Conservation (phyloP, 2,113 vertebrate species). For the Anoura caudifer region DNA sequence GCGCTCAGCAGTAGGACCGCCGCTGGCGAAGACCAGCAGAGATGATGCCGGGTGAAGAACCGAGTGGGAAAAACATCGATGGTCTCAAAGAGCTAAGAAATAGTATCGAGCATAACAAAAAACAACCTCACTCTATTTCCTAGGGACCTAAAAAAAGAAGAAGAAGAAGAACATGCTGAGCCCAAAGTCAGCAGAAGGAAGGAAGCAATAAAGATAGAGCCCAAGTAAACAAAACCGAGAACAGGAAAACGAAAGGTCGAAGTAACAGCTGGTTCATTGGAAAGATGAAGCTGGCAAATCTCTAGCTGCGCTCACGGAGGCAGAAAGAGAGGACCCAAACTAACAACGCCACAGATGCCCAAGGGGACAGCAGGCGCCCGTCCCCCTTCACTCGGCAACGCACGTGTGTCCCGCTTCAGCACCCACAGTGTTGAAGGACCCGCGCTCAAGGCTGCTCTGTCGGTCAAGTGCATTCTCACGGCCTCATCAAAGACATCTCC, state of each 20-base stretch:
- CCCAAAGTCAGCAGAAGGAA: background rate
- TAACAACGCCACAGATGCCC: background rate
- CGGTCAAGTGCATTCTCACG: background rate
- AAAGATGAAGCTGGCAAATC: background rate
- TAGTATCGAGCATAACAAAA: background rate
- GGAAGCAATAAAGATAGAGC: background rate
- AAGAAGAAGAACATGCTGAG: background rate
- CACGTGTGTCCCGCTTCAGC: background rate
- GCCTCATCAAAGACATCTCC: background rate
- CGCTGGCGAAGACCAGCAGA: background rate
- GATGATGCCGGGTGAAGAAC: background rate
- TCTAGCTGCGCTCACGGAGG: background rate
- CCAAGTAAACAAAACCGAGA: background rate
- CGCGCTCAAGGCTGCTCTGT: background rate
- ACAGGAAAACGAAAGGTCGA: background rate
- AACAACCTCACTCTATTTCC: background rate
- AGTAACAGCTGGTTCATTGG: background rate
- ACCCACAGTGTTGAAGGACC: background rate
- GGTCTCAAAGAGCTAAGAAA: background rate
- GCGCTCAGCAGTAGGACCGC: background rate
- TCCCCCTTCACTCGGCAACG: too few species aligned
- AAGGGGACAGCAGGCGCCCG: background rate
- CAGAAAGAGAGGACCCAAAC: background rate
- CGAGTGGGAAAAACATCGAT: background rate
- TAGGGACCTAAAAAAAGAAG: background rate